These are phyloP conservation scores for Polia nebulosa DNA, from an alignment of 2,888 invertebrate species.

Conservation along the genomic window DNA sequence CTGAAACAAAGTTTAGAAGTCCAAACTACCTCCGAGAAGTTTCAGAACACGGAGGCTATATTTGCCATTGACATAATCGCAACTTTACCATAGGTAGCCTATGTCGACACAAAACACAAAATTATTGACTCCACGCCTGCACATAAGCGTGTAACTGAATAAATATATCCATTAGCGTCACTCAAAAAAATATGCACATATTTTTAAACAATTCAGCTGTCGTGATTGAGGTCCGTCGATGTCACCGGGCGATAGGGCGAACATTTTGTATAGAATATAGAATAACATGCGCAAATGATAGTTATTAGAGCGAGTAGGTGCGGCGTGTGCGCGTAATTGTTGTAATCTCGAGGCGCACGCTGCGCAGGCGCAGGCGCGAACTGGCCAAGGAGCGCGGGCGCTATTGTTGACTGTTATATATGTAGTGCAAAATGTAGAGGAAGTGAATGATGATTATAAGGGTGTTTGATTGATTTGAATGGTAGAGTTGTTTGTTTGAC, in stretches of 20 bases:
- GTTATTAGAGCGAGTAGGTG: conserved; percentile 86
- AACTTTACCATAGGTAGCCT: background rate
- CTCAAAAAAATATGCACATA: conserved; percentile 22
- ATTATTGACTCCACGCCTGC: conserved; percentile 8
- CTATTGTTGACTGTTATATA: conserved; percentile 57
- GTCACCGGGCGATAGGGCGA: conserved; percentile 81
- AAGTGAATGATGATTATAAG: conserved; percentile 47
- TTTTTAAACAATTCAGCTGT: conserved; percentile 52
- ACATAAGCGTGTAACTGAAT: conserved; percentile 46
- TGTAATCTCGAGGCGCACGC: conserved; percentile 84
- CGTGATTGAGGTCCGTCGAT: conserved; percentile 70
- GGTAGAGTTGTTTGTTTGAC: conserved; percentile 20
- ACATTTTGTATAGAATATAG: conserved; percentile 86
- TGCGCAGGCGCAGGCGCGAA: conserved; percentile 65
- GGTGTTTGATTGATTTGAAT: background rate
- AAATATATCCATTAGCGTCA: conserved; percentile 51
- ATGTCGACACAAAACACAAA: conserved; percentile 14
- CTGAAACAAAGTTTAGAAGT: too few relatives aligned
- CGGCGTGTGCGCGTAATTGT: conserved; percentile 88
- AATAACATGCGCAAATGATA: conserved; percentile 90
- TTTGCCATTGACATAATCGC: background rate
- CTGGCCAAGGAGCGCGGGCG: conserved; percentile 61
- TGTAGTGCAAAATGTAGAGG: conserved; percentile 41
- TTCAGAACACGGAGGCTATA: too few relatives aligned
- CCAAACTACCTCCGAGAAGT: too few relatives aligned